Percentiles rank a stretch among this genome's conserved stretches.
Conservation (phyloP, 2,113 vertebrate species). For the Gallinago media region DNA sequence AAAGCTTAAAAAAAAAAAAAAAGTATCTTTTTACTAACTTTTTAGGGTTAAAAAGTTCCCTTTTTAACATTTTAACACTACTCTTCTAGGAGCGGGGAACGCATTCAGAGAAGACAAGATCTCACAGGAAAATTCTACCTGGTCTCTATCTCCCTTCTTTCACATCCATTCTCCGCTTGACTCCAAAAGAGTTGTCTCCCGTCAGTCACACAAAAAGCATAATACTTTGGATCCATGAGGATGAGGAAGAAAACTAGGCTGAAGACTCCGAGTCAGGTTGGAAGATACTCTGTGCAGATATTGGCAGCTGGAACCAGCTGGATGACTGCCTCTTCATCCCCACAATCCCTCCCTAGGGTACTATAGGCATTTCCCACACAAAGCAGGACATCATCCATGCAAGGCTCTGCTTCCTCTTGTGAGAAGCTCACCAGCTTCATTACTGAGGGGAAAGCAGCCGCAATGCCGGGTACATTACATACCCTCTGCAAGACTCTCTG, state of each 20-base stretch:
- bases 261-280: background rate
- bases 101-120: background rate
- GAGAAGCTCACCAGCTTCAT: background rate
- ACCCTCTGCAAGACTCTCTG: background rate
- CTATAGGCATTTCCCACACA: accelerated
- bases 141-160: background rate
- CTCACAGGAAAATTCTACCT: background rate
- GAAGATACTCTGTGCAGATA: background rate
- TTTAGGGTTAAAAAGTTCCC: background rate
- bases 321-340: accelerated
- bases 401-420: background rate
- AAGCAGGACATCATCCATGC: background rate
- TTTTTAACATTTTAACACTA: too few relatives aligned
- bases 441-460: background rate
- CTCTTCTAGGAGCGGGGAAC: background rate
- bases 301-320: background rate
- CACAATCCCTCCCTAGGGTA: background rate
- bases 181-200: background rate
- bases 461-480: background rate
- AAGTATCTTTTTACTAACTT: background rate
- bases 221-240: background rate
- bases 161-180: background rate
- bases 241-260: background rate
- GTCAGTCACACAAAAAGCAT: background rate
- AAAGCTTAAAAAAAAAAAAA: background rate